These are phyloP conservation scores for Narcine bancroftii DNA, from an alignment of 2,113 vertebrate genomes.

Conservation along the genomic window DNA sequence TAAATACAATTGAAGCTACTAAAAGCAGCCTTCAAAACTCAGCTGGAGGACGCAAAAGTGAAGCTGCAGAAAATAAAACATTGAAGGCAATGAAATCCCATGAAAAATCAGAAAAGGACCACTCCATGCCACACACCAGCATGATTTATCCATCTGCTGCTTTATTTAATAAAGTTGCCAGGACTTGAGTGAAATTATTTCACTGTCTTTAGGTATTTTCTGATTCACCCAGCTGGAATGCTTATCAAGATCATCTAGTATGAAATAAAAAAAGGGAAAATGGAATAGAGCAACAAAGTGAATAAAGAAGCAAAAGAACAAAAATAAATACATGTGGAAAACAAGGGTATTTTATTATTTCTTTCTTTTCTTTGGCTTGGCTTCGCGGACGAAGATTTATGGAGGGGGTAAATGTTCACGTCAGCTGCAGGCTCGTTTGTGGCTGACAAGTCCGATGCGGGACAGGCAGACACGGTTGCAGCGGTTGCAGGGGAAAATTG, in stretches of 20 bases:
- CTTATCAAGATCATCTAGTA: neutral
- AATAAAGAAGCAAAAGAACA: neutral
- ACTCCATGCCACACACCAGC: neutral
- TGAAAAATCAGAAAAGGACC: neutral
- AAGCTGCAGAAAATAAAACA: neutral
- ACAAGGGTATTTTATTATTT: too few species aligned
- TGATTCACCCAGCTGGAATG: neutral
- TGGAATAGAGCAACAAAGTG: neutral
- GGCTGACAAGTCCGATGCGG: too few species aligned
- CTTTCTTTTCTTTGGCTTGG: too few species aligned
- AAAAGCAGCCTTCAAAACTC: neutral
- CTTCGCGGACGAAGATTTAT: too few species aligned
- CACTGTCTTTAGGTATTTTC: neutral
- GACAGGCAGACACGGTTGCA: too few species aligned
- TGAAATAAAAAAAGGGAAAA: neutral
- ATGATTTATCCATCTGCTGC: conserved; percentile 4
- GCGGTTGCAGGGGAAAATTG: too few species aligned
- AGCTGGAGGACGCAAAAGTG: neutral
- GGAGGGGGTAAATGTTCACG: too few species aligned
- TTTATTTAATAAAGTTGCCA: neutral
- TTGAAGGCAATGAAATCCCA: neutral
- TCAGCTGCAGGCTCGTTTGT: too few species aligned
- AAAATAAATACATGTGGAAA: neutral
- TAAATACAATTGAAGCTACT: neutral
- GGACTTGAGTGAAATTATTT: neutral